A percentile compares a stretch with the other conserved stretches of the same genome.
Evolutionary conservation across 2,888 invertebrate genomes (phyloP).

Genomic region (Nebria brevicollis): DNA sequence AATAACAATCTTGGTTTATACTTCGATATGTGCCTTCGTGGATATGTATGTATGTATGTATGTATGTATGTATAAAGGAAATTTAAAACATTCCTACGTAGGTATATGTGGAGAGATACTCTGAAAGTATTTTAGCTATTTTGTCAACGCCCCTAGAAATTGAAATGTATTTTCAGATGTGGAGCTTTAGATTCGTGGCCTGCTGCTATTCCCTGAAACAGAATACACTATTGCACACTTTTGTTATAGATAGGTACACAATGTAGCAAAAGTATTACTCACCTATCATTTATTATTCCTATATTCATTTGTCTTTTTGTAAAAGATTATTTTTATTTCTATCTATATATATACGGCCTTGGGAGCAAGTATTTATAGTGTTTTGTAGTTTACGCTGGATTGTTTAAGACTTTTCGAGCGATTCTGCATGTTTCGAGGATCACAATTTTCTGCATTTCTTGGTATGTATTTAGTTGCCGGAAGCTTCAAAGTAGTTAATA

Average conservation of each 20-base stretch:
- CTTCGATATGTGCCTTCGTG: background rate
- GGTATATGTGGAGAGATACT: constrained; percentile 13
- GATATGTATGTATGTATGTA: background rate
- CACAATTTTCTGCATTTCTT: no score
- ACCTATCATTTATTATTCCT: no score
- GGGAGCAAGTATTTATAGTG: no score
- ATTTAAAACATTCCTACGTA: constrained; percentile 21
- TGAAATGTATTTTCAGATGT: constrained; percentile 42
- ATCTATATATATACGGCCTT: no score
- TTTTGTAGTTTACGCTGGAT: no score
- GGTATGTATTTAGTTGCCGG: no score
- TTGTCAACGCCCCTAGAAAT: constrained; percentile 39
- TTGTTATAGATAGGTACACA: background rate
- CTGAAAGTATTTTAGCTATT: constrained; percentile 30
- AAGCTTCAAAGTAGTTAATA: no score
- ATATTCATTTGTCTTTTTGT: no score
- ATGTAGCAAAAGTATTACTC: background rate
- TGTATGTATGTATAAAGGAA: constrained; percentile 24
- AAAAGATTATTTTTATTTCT: no score
- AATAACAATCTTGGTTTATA: background rate
- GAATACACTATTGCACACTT: constrained; percentile 32
- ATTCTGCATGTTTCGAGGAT: no score
- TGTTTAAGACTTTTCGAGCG: no score
- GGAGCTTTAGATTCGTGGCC: constrained; percentile 26
- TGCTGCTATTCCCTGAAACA: constrained; percentile 34